Base-by-base conservation (phyloP, 2,888 invertebrate genomes). In the Selenia dentaria region DNA sequence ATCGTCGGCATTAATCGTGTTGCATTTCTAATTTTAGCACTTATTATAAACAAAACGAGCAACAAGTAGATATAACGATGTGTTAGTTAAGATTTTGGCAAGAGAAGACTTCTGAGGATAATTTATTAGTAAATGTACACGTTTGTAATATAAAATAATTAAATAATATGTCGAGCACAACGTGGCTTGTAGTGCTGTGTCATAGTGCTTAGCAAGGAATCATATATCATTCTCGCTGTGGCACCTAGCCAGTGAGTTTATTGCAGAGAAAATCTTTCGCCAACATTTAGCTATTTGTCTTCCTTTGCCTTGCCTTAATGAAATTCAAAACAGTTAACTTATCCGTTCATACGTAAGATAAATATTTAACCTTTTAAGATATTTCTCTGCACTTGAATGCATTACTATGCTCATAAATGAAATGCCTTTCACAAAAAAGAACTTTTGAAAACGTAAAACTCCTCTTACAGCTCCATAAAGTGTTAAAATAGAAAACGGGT, bases 401-500 rank as follows among this genome's bases (percentile, higher is more conserved):
- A 13, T 48, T 25, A 35, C 48, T 33, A 39, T 40, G 25, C 34
- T 45, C 45, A 38, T 33, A 35, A 57, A 41, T 40, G n/a, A 36
- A 55, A 59, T 52, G 48, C 51, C 45, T 37, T 51, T 41, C 38
- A 44, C 16, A 28, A 34, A 47, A 53, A 48, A 53, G 43, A 59
- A 48, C 52, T 42, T 55, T 53, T 36, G 44, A 34, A 60, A 60
- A 59, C 58, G 54, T 61, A 57, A 60, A 62, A 53, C 28, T 50
- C 27, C 41, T 48, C 46, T 52, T 59, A 64, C 50, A 57, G 53
- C 58, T 58, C 56, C 56, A 63, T 59, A 64, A 67, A 63, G 51
- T 47, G 57, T 62, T 61, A 54, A n/a, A 57, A 57, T 37, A 44
- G 34, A 45, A 55, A 58, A 55, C 57, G 51, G 57, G 49, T 57